These are phyloP conservation scores for Plebejus argus DNA, from an alignment of 2,888 invertebrate species.

Conservation along the genomic window DNA sequence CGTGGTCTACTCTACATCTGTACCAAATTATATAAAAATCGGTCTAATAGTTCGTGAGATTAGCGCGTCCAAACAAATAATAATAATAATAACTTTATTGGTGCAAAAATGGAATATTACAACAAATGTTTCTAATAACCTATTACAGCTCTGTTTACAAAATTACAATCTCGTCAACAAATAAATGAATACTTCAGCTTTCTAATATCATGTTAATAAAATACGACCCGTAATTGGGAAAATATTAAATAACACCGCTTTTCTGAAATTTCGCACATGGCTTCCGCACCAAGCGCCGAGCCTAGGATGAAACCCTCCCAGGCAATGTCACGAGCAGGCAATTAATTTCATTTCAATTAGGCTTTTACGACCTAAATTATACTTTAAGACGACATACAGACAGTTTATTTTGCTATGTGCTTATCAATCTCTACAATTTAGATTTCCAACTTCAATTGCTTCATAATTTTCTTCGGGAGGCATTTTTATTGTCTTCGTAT, in stretches of 20 bases:
- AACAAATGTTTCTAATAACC: too few relatives aligned
- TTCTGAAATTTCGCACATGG: conserved; percentile 28
- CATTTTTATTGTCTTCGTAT: background rate
- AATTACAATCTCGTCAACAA: background rate
- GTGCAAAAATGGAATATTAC: too few relatives aligned
- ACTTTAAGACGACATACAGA: background rate
- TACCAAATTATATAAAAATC: too few relatives aligned
- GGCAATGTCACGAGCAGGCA: conserved; percentile 8
- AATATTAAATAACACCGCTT: conserved; percentile 17
- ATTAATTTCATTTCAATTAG: conserved; percentile 25
- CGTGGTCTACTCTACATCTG: too few relatives aligned
- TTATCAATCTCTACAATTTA: background rate
- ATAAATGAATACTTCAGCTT: background rate
- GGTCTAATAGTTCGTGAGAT: too few relatives aligned
- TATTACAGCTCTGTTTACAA: too few relatives aligned
- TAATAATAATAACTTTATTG: too few relatives aligned
- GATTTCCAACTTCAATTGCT: background rate
- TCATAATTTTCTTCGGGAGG: background rate
- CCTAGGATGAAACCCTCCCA: conserved; percentile 16
- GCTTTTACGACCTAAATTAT: background rate
- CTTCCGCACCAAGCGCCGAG: background rate
- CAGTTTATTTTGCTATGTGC: background rate
- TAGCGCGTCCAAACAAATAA: too few relatives aligned
- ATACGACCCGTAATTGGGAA: background rate
- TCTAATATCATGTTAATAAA: background rate